These are phyloP conservation scores for Bombus superbus DNA, from an alignment of 1,140 invertebrate genomes.

Conservation along the genomic window DNA sequence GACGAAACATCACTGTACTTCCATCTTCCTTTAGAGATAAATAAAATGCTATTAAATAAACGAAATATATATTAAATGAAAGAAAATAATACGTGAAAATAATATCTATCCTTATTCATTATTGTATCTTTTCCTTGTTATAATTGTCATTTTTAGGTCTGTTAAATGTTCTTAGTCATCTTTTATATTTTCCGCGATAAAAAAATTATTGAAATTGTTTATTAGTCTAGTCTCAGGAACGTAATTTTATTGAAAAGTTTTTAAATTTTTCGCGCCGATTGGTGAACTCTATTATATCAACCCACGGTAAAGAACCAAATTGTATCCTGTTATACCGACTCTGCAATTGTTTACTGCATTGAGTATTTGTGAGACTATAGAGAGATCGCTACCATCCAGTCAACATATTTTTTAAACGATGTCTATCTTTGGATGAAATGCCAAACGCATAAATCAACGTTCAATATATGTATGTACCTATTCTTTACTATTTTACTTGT, in stretches of 20 bases:
- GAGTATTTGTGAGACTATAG: not conserved
- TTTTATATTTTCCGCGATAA: not conserved
- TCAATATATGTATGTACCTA: not conserved
- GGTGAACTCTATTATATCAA: not conserved
- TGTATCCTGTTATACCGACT: conserved; percentile 3
- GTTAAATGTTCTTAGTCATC: not conserved
- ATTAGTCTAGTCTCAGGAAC: not conserved
- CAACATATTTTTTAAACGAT: not conserved
- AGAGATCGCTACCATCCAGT: conserved; percentile 34
- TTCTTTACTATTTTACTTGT: not conserved
- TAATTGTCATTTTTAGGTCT: not conserved
- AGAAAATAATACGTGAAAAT: not conserved
- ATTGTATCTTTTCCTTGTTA: not conserved
- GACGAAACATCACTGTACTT: not conserved
- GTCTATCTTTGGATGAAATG: conserved; percentile 8
- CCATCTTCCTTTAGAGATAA: not conserved
- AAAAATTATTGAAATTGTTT: not conserved
- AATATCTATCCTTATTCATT: not conserved
- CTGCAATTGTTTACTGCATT: not conserved
- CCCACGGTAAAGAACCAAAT: not conserved
- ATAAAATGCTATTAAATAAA: not conserved
- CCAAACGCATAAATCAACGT: not conserved
- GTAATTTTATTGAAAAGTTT: not conserved
- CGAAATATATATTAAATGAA: not conserved
- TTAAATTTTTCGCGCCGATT: conserved; percentile 1